Conservation (phyloP, 2,113 vertebrate genomes). For the Carassius auratus region DNA sequence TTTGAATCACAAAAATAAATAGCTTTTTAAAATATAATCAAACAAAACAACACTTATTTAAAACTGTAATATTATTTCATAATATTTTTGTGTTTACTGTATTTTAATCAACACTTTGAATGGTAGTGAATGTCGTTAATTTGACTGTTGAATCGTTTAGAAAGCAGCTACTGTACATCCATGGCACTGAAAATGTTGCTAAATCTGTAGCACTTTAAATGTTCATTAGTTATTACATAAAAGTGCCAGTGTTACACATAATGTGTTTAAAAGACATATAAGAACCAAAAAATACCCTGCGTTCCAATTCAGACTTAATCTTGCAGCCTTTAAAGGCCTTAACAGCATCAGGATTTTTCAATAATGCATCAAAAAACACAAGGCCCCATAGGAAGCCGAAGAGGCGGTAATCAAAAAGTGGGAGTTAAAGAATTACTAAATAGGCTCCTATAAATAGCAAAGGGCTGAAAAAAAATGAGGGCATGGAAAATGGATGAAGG, state of each 20-base stretch:
- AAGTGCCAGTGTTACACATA: slow-evolving; percentile 48
- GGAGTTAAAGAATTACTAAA: slow-evolving; percentile 76
- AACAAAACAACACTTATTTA: no score
- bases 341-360: slow-evolving; percentile 68
- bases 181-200: not conserved
- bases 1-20: not conserved
- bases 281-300: not conserved
- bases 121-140: no score
- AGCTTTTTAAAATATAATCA: not conserved
- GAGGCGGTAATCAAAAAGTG: slow-evolving; percentile 73
- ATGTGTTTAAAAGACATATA: slow-evolving; percentile 28
- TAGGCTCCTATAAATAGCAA: slow-evolving; percentile 75
- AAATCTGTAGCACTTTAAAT: not conserved
- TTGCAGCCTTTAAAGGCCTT: not conserved
- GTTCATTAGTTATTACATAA: not conserved
- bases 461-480: slow-evolving; percentile 69
- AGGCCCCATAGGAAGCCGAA: slow-evolving; percentile 59
- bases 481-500: slow-evolving; percentile 74
- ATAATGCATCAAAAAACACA: slow-evolving; percentile 72
- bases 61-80: not conserved
- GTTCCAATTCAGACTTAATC: slow-evolving; percentile 39
- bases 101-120: not conserved
- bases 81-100: not conserved
- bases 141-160: not conserved
- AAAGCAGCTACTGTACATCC: not conserved